Percentiles rank a stretch among this genome's conserved stretches.
These are phyloP conservation scores for Betta splendens DNA, from an alignment of 2,797 vertebrate species.

Conservation along the genomic window DNA sequence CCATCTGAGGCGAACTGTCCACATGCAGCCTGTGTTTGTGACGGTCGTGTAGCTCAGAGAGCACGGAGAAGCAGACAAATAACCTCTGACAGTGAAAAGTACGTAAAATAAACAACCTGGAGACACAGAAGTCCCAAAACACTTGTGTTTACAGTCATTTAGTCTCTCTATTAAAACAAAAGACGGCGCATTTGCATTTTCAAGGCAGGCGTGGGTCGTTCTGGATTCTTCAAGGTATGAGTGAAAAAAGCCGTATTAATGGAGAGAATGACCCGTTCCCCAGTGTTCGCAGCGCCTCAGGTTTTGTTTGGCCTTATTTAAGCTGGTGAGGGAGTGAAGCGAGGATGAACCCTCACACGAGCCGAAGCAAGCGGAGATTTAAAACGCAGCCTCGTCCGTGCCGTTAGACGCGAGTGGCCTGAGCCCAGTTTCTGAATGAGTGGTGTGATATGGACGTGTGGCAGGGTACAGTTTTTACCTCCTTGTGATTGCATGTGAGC, in stretches of 20 bases:
- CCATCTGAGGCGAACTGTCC: conserved; percentile 5
- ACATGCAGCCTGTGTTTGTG: conserved; percentile 1
- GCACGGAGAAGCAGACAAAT: conserved; percentile 1
- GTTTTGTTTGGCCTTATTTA: conserved; percentile 34
- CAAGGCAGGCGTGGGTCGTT: conserved; percentile 15
- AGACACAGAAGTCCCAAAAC: conserved; percentile 12
- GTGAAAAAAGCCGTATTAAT: conserved; percentile 4
- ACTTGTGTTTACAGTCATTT: conserved; percentile 27
- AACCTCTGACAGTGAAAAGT: conserved; percentile 1
- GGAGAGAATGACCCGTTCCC: conserved; percentile 30
- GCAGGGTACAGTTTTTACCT: background rate
- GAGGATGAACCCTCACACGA: conserved; percentile 29
- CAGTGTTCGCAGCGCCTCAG: conserved; percentile 24
- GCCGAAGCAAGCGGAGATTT: background rate
- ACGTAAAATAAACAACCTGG: conserved; percentile 19
- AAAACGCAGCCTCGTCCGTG: conserved; percentile 4
- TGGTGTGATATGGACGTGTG: background rate
- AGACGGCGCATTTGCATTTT: conserved; percentile 1
- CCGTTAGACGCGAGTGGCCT: conserved; percentile 27
- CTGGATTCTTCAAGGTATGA: conserved; percentile 18
- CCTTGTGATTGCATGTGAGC: background rate
- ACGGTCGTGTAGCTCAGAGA: background rate
- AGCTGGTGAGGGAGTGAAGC: conserved; percentile 5
- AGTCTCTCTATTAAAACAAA: conserved; percentile 13
- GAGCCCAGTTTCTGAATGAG: background rate